Evolutionary conservation across 2,113 vertebrate species (phyloP), one percentile per base, ranked within the genome.

Genomic region (Oenanthe oenanthe): DNA sequence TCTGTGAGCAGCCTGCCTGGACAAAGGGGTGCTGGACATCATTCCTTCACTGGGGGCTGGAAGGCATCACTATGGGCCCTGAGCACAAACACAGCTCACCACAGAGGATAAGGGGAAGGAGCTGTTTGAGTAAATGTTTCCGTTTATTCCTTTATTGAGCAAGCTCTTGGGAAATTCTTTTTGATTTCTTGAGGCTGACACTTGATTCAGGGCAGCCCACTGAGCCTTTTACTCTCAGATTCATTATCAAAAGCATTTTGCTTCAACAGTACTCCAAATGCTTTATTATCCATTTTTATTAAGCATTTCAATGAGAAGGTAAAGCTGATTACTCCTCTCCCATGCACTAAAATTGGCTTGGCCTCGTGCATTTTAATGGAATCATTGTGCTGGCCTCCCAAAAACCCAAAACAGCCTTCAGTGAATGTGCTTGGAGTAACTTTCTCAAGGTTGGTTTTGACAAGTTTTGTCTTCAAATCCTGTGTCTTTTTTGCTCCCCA

Each of bases 161-260:
- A 93, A 97, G 45, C 78, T 94, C 74, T 89, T 58, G 87, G 92
- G 93, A 94, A 95, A 94, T 85, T 63, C 42, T 83, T 88, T 93
- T 45, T 73, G 53, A 74, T 95, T 96, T 75, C 67, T 93, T 34
- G n/a, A 93, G 81, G n/a, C 38, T 93, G 38, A 34, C 36, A 70
- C 74, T 94, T n/a, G 26, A 83, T 83, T 94, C 67, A 66, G 76
- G 80, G 82, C 88, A 92, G 48, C 66, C 70, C 61, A 73, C 58
- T 40, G 67, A 79, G 81, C 58, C 47, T 93, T 95, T 93, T 88
- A 76, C 89, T 83, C 79, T 60, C 62, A 89, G 54, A 78, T 83
- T 89, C 82, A 80, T 85, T 95, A 95, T 76, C 73, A 85, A 76
- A 61, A 91, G 66, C 54, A 66, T 94, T 97, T 89, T 92, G 32